phyloP scores from a whole-genome alignment of 2,888 invertebrate species.

The Campaea margaritaria region DNA sequence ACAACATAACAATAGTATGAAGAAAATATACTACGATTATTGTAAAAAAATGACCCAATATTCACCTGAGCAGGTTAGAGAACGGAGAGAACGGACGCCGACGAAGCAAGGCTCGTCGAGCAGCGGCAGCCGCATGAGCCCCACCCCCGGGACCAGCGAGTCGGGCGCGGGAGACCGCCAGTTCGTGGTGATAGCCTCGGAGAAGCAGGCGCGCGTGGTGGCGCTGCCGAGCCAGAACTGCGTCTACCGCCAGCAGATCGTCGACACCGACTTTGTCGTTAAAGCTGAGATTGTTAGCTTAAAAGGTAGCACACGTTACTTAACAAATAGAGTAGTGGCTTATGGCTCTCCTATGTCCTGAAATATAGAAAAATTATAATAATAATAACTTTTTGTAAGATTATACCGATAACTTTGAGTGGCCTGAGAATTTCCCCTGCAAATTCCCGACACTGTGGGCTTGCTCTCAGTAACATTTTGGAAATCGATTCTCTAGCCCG shows the following conservation, averaged over 20 bases:
- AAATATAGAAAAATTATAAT: too few relatives aligned
- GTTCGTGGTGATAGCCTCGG: slow-evolving; percentile 96
- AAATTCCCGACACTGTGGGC: too few relatives aligned
- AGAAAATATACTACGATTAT: background rate
- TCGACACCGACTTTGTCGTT: slow-evolving; percentile 96
- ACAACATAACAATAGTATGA: too few relatives aligned
- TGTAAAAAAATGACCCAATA: too few relatives aligned
- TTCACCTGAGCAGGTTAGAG: slow-evolving; percentile 54
- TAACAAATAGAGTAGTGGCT: background rate
- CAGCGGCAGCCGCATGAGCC: slow-evolving; percentile 90
- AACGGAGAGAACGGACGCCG: slow-evolving; percentile 84
- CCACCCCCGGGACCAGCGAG: slow-evolving; percentile 84
- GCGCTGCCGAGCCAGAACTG: slow-evolving; percentile 98
- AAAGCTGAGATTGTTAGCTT: slow-evolving; percentile 96
- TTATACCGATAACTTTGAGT: too few relatives aligned
- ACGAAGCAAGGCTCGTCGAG: slow-evolving; percentile 85
- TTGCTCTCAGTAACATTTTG: too few relatives aligned
- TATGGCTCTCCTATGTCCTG: background rate
- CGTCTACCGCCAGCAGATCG: slow-evolving; percentile 96
- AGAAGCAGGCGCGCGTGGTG: slow-evolving; percentile 97
- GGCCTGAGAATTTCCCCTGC: too few relatives aligned
- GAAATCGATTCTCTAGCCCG: too few relatives aligned
- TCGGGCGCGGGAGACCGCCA: slow-evolving; percentile 88
- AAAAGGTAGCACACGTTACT: slow-evolving; percentile 87
- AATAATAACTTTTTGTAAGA: too few relatives aligned